A percentile compares a stretch with the other conserved stretches of the same genome.
phyloP scores from a whole-genome alignment of 2,888 invertebrate genomes.

The Leucophenga montana region DNA sequence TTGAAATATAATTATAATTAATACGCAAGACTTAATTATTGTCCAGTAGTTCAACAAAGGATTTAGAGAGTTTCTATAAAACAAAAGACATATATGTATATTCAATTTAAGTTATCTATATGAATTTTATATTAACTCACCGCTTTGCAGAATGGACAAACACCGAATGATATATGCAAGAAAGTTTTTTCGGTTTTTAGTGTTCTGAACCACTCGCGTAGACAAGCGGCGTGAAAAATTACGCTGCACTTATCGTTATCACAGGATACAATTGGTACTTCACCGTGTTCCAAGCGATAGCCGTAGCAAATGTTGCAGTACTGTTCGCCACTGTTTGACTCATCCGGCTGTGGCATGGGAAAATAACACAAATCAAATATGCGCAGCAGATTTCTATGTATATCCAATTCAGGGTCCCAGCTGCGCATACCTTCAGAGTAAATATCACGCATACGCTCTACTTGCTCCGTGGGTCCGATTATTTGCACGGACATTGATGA shows the following conservation, averaged over 20 bases:
- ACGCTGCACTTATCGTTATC: slow-evolving; percentile 69
- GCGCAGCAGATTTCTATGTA: slow-evolving; percentile 70
- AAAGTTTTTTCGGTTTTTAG: slow-evolving; percentile 68
- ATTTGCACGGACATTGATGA: slow-evolving; percentile 65
- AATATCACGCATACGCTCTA: slow-evolving; percentile 59
- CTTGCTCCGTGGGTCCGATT: slow-evolving; percentile 70
- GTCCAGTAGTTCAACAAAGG: slow-evolving; percentile 65
- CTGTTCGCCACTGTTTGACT: slow-evolving; percentile 36
- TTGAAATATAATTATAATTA: neutral
- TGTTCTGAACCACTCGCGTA: slow-evolving; percentile 71
- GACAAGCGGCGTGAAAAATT: slow-evolving; percentile 68
- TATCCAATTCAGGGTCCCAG: slow-evolving; percentile 70
- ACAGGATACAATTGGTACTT: slow-evolving; percentile 70
- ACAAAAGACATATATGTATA: neutral
- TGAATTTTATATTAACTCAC: slow-evolving; percentile 51
- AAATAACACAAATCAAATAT: slow-evolving; percentile 72
- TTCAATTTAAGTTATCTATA: no score
- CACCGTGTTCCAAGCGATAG: slow-evolving; percentile 63
- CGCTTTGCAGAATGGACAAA: slow-evolving; percentile 71
- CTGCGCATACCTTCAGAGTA: slow-evolving; percentile 65
- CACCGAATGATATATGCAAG: slow-evolving; percentile 68
- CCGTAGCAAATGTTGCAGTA: slow-evolving; percentile 71
- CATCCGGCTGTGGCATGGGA: slow-evolving; percentile 60
- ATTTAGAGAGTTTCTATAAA: slow-evolving; percentile 70
- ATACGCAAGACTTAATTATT: slow-evolving; percentile 31